Evolutionary conservation across 2,113 vertebrate genomes (phyloP).

Genomic region (Hypanus sabinus): DNA sequence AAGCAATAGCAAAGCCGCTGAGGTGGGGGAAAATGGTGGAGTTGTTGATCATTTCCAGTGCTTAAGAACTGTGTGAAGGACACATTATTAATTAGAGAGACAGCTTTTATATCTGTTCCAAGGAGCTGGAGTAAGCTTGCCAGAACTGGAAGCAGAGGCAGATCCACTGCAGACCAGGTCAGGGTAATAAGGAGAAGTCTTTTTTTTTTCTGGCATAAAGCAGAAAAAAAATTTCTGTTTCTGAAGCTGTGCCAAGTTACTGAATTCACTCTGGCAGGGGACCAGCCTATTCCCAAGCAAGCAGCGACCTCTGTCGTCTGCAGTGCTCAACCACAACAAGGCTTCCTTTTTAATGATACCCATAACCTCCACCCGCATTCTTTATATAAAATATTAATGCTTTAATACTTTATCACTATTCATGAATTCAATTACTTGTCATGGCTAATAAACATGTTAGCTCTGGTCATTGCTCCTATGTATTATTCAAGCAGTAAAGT

Average conservation of each 20-base stretch:
- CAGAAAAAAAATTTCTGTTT: neutral
- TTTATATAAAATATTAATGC: constrained; percentile 1
- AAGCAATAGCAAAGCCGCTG: too few relatives aligned
- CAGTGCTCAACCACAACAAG: neutral
- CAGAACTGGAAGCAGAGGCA: neutral
- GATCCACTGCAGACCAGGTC: neutral
- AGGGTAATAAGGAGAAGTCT: neutral
- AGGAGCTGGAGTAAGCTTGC: neutral
- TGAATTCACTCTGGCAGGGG: neutral
- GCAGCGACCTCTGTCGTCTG: neutral
- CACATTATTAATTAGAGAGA: too few relatives aligned
- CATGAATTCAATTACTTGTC: constrained; percentile 19
- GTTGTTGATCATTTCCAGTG: too few relatives aligned
- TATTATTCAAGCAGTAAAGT: neutral
- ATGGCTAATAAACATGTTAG: constrained; percentile 27
- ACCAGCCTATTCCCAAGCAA: neutral
- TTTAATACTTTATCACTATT: constrained; percentile 5
- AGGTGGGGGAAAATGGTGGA: too few relatives aligned
- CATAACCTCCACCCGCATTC: neutral
- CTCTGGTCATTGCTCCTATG: neutral
- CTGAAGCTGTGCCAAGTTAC: neutral
- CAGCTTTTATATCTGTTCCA: too few relatives aligned
- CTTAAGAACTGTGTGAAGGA: too few relatives aligned
- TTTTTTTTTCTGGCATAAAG: neutral
- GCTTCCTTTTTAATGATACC: neutral